Percentiles rank a stretch among this genome's conserved stretches.
These are phyloP conservation scores for Eremobia ochroleuca DNA, from an alignment of 2,888 invertebrate genomes.

Conservation along the genomic window DNA sequence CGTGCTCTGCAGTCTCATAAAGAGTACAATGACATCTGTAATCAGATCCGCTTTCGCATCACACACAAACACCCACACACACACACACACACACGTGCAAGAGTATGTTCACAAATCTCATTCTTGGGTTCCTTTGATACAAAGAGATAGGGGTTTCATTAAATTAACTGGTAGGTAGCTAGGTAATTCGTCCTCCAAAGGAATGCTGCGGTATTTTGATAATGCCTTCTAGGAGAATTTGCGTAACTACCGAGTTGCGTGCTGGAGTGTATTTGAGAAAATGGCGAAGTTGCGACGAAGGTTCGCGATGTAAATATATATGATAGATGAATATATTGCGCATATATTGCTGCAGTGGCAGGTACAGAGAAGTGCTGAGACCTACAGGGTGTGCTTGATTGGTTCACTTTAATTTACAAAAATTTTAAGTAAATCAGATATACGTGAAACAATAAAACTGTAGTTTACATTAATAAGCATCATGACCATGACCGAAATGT, in stretches of 20 bases:
- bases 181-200: slow-evolving; percentile 50
- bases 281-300: slow-evolving; percentile 28
- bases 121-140: slow-evolving; percentile 34
- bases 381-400: slow-evolving; percentile 6
- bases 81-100: neutral
- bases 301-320: slow-evolving; percentile 11
- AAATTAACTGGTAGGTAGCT: slow-evolving; percentile 47
- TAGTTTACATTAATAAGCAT: neutral
- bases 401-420: slow-evolving; percentile 6
- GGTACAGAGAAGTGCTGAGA: slow-evolving; percentile 5
- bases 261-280: slow-evolving; percentile 37
- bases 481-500: slow-evolving; percentile 24
- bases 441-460: slow-evolving; percentile 22
- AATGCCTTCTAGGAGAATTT: slow-evolving; percentile 50
- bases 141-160: slow-evolving; percentile 45
- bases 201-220: slow-evolving; percentile 55
- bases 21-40: slow-evolving; percentile 29
- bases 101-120: slow-evolving; percentile 19
- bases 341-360: slow-evolving; percentile 48
- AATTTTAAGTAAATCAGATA: neutral
- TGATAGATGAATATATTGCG: slow-evolving; percentile 29
- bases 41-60: slow-evolving; percentile 22
- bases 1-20: slow-evolving; percentile 14
- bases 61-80: slow-evolving; percentile 7
- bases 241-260: slow-evolving; percentile 61